Evolutionary conservation across 2,888 invertebrate species (phyloP), one percentile per base, ranked within the genome.

Genomic region (Exocentrus adspersus): DNA sequence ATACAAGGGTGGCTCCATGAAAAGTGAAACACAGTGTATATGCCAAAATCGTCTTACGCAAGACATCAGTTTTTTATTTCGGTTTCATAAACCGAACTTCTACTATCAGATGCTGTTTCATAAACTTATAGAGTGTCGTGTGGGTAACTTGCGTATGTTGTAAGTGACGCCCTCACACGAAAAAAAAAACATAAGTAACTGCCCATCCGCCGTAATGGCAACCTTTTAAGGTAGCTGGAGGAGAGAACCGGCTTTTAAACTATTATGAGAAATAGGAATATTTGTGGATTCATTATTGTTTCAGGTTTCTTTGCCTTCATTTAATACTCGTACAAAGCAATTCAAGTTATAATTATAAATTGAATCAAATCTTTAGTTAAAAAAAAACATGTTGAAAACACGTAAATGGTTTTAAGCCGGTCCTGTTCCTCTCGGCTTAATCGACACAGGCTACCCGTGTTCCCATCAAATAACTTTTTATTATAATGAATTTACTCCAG

Each of bases 11-110:
- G 14, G 14, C 5, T 7, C 37, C 12, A 6, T 14, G 37, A n/a
- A 37, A 37, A 37, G 37, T 37, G 37, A 37, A 37, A 37, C 14
- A 37, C 37, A n/a, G 10, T 37, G 37, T 37, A 14, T 37, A 37
- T 48, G 14, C 43, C 20, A n/a, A 54, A 43, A 41, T 53, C 20
- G 19, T 62, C 58, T 62, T 58, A 58, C 58, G 62, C 53, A 62
- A 62, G 51, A 57, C 51, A 58, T 62, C 53, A 53, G 32, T 37
- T 59, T 43, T 54, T 64, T 64, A 48, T 64, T 64, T 64, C 60
- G 54, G 54, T 64, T 64, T 64, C 56, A 54, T 64, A 60, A 64
- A 59, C 30, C 56, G 64, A 64, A 60, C 64, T 64, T 64, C 60
- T 64, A 53, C 50, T 56, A 60, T 54, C 46, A 60, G 64, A 64